Conservation (phyloP, 2,888 invertebrate genomes). For the Siphlonurus alternatus region DNA sequence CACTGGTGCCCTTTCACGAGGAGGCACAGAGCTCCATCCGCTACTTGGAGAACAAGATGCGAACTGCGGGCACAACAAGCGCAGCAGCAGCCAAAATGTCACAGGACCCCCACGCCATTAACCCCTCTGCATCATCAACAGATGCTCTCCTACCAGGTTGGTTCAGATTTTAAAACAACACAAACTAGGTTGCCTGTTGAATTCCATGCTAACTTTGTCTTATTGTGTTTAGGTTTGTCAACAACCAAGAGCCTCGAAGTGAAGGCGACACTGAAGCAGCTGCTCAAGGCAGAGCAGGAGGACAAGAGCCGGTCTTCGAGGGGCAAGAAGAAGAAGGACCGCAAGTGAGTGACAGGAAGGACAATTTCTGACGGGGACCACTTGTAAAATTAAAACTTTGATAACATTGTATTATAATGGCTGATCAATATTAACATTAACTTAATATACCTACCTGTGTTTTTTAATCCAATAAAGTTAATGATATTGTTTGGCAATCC, state of each 20-base stretch:
- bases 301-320: conserved; percentile 19
- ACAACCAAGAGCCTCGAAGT: conserved; percentile 40
- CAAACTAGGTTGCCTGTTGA: background rate
- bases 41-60: conserved; percentile 52
- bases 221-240: conserved; percentile 40
- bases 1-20: conserved; percentile 70
- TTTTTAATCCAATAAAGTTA: too few relatives aligned
- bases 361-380: too few relatives aligned
- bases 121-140: background rate
- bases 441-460: too few relatives aligned
- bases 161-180: conserved; percentile 10
- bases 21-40: conserved; percentile 73
- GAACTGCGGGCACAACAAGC: conserved; percentile 12
- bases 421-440: too few relatives aligned
- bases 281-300: conserved; percentile 23
- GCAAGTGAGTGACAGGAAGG: conserved; percentile 25
- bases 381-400: too few relatives aligned
- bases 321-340: conserved; percentile 30
- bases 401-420: too few relatives aligned
- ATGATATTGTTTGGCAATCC: too few relatives aligned
- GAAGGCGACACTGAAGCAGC: conserved; percentile 46
- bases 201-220: background rate
- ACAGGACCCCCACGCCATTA: background rate
- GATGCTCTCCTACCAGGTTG: conserved; percentile 3
- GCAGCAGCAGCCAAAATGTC: conserved; percentile 3